Conservation (phyloP, 2,888 invertebrate species). For the Drosophila neonasuta region DNA sequence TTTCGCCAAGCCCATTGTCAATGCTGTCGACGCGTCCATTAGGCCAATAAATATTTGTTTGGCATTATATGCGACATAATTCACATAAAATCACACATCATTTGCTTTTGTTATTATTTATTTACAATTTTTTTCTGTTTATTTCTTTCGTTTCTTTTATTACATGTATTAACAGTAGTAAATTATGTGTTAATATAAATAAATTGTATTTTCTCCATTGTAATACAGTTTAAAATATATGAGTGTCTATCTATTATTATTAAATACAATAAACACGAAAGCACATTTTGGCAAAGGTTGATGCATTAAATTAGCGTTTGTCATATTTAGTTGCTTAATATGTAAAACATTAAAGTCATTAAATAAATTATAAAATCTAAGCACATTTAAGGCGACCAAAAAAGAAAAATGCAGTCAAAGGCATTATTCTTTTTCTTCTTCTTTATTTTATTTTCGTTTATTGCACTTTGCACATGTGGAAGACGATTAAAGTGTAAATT, state of each 20-base stretch:
- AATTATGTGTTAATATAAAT: slow-evolving; percentile 74
- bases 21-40: slow-evolving; percentile 13
- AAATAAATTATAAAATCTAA: slow-evolving; percentile 43
- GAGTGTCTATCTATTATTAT: slow-evolving; percentile 14
- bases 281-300: slow-evolving; percentile 60
- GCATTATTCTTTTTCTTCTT: slow-evolving; percentile 7
- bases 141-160: slow-evolving; percentile 32
- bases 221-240: slow-evolving; percentile 27
- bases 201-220: slow-evolving; percentile 38
- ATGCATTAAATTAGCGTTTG: slow-evolving; percentile 45
- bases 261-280: slow-evolving; percentile 38
- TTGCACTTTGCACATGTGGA: slow-evolving; percentile 46
- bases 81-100: slow-evolving; percentile 8
- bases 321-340: slow-evolving; percentile 39
- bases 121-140: slow-evolving; percentile 39
- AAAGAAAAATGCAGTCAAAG: slow-evolving; percentile 50
- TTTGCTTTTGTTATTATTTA: slow-evolving; percentile 30
- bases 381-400: slow-evolving; percentile 14
- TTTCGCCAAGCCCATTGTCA: slow-evolving; percentile 8
- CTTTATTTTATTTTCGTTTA: slow-evolving; percentile 19
- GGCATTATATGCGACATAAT: slow-evolving; percentile 23
- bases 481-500: slow-evolving; percentile 22
- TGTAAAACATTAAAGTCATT: slow-evolving; percentile 39
- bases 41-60: slow-evolving; percentile 12
- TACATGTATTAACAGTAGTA: slow-evolving; percentile 55